A percentile compares a stretch with the other conserved stretches of the same genome.
phyloP scores from a whole-genome alignment of 1,140 invertebrate species.

The Papilio machaon region DNA sequence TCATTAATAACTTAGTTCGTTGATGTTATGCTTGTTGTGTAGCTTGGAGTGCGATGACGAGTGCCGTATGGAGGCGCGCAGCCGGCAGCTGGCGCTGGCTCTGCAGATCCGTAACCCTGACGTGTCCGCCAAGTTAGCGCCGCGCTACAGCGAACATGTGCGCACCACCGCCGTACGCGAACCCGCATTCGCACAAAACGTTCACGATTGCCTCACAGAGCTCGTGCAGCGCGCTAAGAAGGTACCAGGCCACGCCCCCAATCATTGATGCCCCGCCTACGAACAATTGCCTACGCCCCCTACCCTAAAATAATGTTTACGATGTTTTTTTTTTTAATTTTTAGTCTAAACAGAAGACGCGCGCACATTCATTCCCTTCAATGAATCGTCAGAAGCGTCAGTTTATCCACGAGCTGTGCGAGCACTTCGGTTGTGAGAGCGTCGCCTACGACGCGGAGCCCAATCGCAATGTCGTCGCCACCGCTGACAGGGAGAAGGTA shows the following conservation, averaged over 20 bases:
- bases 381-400: constrained; percentile 96
- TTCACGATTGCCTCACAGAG: constrained; percentile 93
- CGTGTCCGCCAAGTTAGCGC: constrained; percentile 89
- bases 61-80: constrained; percentile 93
- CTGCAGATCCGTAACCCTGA: constrained; percentile 96
- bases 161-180: constrained; percentile 93
- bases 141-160: constrained; percentile 93
- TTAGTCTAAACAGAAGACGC: constrained; percentile 91
- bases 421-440: constrained; percentile 96
- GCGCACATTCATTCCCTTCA: constrained; percentile 93
- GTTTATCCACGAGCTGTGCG: constrained; percentile 96
- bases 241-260: constrained; percentile 71
- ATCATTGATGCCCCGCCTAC: not conserved
- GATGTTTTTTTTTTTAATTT: constrained; percentile 47
- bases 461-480: constrained; percentile 96
- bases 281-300: too few species aligned
- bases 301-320: too few species aligned
- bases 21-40: constrained; percentile 1
- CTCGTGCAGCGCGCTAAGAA: constrained; percentile 94
- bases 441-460: constrained; percentile 97
- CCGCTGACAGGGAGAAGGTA: constrained; percentile 91
- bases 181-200: constrained; percentile 89
- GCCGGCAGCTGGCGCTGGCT: constrained; percentile 92
- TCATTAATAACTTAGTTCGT: too few species aligned
- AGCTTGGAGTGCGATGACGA: constrained; percentile 96